A percentile compares a stretch with the other conserved stretches of the same genome.
phyloP scores from a whole-genome alignment of 2,888 invertebrate species.

The Luperina nickerlii region DNA sequence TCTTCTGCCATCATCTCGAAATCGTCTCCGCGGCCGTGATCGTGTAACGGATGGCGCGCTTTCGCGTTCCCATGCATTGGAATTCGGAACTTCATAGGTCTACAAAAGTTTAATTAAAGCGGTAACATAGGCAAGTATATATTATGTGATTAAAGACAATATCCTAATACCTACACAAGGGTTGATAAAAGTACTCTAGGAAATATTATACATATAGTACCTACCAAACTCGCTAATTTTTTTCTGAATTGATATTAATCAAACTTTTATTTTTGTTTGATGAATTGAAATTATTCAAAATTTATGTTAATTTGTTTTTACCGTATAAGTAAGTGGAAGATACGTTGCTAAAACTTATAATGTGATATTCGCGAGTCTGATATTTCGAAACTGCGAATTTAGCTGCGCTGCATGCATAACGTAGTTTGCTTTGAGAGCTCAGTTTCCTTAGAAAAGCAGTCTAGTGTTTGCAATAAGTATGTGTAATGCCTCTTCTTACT shows the following conservation, averaged over 20 bases:
- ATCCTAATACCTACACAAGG: too few relatives aligned
- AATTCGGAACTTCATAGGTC: constrained; percentile 87
- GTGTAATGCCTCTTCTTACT: background rate
- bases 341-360: background rate
- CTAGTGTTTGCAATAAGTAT: background rate
- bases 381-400: background rate
- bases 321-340: background rate
- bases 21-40: constrained; percentile 82
- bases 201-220: background rate
- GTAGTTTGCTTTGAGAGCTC: background rate
- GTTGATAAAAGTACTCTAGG: background rate
- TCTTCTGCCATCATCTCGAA: constrained; percentile 84
- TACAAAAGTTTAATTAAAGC: constrained; percentile 60
- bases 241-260: background rate
- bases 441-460: background rate
- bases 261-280: background rate
- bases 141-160: too few relatives aligned
- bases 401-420: background rate
- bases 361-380: background rate
- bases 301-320: background rate
- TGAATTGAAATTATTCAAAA: background rate
- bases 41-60: constrained; percentile 78
- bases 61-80: constrained; percentile 79
- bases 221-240: background rate
- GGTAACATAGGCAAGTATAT: background rate